Conservation (phyloP, 2,888 invertebrate genomes). For the Pyralis farinalis region DNA sequence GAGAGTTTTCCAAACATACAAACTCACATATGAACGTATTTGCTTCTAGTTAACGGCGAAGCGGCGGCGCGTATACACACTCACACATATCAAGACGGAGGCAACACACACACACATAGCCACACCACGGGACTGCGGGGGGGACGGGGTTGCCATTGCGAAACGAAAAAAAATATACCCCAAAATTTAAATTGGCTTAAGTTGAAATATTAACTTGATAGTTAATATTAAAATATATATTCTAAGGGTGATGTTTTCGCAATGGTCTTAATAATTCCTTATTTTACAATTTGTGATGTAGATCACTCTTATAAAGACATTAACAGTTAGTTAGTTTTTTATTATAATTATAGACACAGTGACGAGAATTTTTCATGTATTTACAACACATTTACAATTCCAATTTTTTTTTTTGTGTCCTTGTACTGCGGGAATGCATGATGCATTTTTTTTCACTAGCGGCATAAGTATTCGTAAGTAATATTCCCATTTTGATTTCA, state of each 20-base stretch:
- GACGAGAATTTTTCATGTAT: slow-evolving; percentile 36
- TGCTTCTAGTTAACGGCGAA: slow-evolving; percentile 77
- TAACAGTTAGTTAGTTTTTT: slow-evolving; percentile 69
- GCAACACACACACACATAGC: slow-evolving; percentile 69
- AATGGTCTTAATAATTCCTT: slow-evolving; percentile 71
- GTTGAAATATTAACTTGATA: too few relatives aligned
- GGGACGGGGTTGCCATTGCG: slow-evolving; percentile 52
- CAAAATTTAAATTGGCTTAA: too few relatives aligned
- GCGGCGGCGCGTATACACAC: slow-evolving; percentile 66
- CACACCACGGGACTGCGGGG: slow-evolving; percentile 62
- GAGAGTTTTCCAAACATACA: slow-evolving; percentile 34
- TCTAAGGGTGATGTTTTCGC: slow-evolving; percentile 30
- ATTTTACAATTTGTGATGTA: slow-evolving; percentile 68
- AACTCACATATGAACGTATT: slow-evolving; percentile 67
- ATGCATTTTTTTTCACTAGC: slow-evolving; percentile 56
- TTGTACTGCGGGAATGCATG: slow-evolving; percentile 44
- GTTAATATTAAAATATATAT: too few relatives aligned
- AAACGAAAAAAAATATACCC: slow-evolving; percentile 33
- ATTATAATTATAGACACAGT: slow-evolving; percentile 64
- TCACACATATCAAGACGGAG: slow-evolving; percentile 80
- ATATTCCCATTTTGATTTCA: slow-evolving; percentile 68
- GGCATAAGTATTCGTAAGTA: slow-evolving; percentile 64
- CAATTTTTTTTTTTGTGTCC: slow-evolving; percentile 45
- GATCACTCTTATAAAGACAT: slow-evolving; percentile 79
- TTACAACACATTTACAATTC: slow-evolving; percentile 64